Evolutionary conservation across 2,888 invertebrate species (phyloP).

Genomic region (Abrostola triplasia): DNA sequence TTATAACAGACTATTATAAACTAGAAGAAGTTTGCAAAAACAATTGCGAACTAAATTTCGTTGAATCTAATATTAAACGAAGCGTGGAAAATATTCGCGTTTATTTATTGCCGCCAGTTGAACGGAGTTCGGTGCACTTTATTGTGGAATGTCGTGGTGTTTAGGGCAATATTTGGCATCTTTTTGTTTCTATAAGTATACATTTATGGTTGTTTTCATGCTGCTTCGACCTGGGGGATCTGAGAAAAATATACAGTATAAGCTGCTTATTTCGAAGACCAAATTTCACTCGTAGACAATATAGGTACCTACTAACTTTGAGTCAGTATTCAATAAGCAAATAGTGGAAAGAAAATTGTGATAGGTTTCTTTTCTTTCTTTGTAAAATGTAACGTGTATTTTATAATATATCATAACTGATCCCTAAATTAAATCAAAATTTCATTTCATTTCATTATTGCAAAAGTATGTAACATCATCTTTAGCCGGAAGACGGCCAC

Average conservation of each 20-base stretch:
- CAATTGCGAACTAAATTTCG: conserved; percentile 65
- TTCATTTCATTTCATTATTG: too few relatives aligned
- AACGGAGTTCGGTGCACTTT: conserved; percentile 39
- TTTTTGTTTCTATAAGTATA: conserved; percentile 5
- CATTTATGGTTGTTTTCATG: neutral
- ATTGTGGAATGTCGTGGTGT: conserved; percentile 18
- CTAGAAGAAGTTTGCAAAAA: conserved; percentile 63
- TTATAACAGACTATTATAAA: conserved; percentile 58
- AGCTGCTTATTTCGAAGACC: conserved; percentile 3
- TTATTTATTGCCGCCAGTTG: conserved; percentile 58
- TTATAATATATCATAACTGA: too few relatives aligned
- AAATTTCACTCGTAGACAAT: neutral
- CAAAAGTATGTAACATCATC: too few relatives aligned
- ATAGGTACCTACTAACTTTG: neutral
- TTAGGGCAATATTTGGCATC: conserved; percentile 30
- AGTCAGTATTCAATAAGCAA: neutral
- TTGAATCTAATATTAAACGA: conserved; percentile 70
- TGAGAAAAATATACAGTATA: conserved; percentile 3
- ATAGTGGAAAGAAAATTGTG: neutral
- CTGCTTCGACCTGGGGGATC: neutral
- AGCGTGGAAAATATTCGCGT: conserved; percentile 65
- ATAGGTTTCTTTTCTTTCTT: too few relatives aligned
- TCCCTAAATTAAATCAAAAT: too few relatives aligned
- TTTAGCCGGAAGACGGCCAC: too few relatives aligned
- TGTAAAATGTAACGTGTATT: too few relatives aligned